phyloP scores from a whole-genome alignment of 2,888 invertebrate genomes.

The Sminthurides aquaticus region DNA sequence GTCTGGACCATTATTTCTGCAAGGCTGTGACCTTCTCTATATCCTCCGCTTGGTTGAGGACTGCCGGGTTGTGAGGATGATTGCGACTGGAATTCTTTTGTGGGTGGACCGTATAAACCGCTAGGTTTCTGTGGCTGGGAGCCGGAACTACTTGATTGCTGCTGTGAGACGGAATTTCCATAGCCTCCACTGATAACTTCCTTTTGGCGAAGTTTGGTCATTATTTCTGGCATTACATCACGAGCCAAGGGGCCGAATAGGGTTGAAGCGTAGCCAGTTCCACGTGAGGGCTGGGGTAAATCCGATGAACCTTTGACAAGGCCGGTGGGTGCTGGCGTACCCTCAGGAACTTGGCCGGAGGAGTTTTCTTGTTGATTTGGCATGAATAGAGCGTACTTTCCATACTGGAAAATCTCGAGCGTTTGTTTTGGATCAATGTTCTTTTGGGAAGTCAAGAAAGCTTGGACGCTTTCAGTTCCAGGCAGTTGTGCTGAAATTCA shows the following conservation, averaged over 20 bases:
- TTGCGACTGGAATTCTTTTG: not conserved
- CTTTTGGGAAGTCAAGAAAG: slow-evolving; percentile 22
- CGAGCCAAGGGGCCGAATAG: slow-evolving; percentile 19
- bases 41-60: not conserved
- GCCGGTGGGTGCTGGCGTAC: slow-evolving; percentile 19
- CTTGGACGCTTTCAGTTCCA: slow-evolving; percentile 24
- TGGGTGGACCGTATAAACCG: slow-evolving; percentile 13
- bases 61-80: not conserved
- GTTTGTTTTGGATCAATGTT: slow-evolving; percentile 26
- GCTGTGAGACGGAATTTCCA: not conserved
- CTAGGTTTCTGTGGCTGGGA: slow-evolving; percentile 12
- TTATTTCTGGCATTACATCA: slow-evolving; percentile 16
- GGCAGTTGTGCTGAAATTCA: slow-evolving; percentile 19
- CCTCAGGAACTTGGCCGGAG: not conserved
- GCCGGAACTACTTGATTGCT: not conserved
- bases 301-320: slow-evolving; percentile 5
- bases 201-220: not conserved
- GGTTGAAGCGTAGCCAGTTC: not conserved
- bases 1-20: slow-evolving; percentile 1
- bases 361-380: not conserved
- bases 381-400: slow-evolving; percentile 21
- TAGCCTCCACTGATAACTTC: not conserved
- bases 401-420: slow-evolving; percentile 19
- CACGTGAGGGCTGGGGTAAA: not conserved
- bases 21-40: not conserved